phyloP scores from a whole-genome alignment of 1,140 invertebrate genomes.

The Diuraphis noxia region DNA sequence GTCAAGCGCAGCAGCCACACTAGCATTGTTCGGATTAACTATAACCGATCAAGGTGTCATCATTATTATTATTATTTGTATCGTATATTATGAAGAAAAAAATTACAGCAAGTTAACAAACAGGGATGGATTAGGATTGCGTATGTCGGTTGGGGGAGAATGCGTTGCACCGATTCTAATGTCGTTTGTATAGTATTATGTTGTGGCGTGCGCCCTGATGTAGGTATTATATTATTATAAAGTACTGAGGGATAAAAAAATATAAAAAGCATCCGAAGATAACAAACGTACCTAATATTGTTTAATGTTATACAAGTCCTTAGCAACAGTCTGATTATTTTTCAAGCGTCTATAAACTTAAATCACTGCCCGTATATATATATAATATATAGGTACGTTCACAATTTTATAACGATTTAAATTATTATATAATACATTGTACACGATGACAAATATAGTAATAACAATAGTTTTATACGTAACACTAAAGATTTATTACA shows the following conservation, averaged over 20 bases:
- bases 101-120: not conserved
- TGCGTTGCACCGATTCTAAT: not conserved
- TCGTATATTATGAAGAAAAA: not conserved
- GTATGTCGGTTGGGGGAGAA: not conserved
- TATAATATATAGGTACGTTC: not conserved
- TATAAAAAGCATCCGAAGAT: not conserved
- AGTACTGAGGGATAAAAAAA: slow-evolving; percentile 7
- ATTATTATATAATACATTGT: not conserved
- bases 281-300: not conserved
- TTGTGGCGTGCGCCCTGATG: not conserved
- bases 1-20: not conserved
- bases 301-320: not conserved
- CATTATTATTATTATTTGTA: not conserved
- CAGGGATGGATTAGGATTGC: too few species aligned
- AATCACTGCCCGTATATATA: not conserved
- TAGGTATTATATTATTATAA: not conserved
- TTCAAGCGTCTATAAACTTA: not conserved
- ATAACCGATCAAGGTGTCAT: not conserved
- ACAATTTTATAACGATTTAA: not conserved
- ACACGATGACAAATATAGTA: not conserved
- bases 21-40: not conserved
- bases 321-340: not conserved
- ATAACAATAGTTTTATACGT: not conserved
- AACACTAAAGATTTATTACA: not conserved
- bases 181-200: too few species aligned